A percentile compares a stretch with the other conserved stretches of the same genome.
Evolutionary conservation across 2,888 invertebrate genomes (phyloP).

Genomic region (Siphlonurus alternatus): DNA sequence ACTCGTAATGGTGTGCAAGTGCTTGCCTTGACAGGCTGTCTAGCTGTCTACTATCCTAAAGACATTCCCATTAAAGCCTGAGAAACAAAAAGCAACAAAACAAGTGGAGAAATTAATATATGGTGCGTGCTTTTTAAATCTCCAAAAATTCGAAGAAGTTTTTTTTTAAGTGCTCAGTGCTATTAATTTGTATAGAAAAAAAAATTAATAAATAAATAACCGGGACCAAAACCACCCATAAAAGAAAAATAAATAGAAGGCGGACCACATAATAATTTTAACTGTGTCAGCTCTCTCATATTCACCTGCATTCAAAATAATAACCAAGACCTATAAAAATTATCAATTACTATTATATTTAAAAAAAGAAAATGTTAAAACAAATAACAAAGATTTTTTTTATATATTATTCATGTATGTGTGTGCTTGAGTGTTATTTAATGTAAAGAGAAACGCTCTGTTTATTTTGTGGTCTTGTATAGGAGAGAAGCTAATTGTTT

Average conservation of each 20-base stretch:
- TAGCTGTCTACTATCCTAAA: not conserved
- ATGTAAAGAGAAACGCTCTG: not conserved
- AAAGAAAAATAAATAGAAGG: not conserved
- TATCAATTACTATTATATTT: no score
- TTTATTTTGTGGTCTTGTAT: not conserved
- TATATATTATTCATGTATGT: not conserved
- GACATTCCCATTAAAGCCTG: not conserved
- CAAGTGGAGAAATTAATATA: not conserved
- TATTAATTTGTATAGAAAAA: not conserved
- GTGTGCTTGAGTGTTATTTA: not conserved
- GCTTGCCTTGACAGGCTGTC: not conserved
- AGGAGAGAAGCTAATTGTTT: not conserved
- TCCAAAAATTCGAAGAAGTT: not conserved
- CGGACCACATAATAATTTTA: not conserved
- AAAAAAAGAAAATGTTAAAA: no score
- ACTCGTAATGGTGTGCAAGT: not conserved
- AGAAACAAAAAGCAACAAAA: not conserved
- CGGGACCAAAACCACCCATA: not conserved
- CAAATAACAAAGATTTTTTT: no score
- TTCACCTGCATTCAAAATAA: not conserved
- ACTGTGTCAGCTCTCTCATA: not conserved
- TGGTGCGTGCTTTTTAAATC: not conserved
- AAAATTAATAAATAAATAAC: no score
- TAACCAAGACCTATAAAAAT: not conserved
- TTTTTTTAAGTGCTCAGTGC: not conserved